Evolutionary conservation across 2,797 vertebrate species (phyloP).

Genomic region (Anguilla anguilla): DNA sequence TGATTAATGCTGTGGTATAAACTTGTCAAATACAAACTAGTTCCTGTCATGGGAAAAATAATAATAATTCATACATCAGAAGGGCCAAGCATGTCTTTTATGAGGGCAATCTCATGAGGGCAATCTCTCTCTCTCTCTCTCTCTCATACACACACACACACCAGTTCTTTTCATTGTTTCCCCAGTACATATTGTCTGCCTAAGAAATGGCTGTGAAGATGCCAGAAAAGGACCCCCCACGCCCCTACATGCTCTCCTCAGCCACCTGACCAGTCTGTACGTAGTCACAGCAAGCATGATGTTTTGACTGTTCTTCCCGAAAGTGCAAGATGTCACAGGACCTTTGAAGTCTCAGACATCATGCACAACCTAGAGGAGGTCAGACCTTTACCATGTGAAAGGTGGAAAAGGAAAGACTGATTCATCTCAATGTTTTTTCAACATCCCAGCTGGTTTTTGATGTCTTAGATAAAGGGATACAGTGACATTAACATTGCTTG

Average conservation of each 20-base stretch:
- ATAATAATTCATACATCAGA: too few species aligned
- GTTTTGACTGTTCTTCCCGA: slow-evolving; percentile 71
- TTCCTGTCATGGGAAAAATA: too few species aligned
- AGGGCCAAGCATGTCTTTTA: too few species aligned
- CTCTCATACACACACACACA: not conserved
- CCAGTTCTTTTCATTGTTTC: not conserved
- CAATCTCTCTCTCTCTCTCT: too few species aligned
- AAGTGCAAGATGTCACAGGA: slow-evolving; percentile 42
- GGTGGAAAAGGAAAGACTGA: not conserved
- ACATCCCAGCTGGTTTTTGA: slow-evolving; percentile 48
- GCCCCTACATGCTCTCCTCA: slow-evolving; percentile 93
- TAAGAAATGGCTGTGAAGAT: slow-evolving; percentile 99
- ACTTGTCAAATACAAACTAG: too few species aligned
- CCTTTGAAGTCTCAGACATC: not conserved
- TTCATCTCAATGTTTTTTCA: slow-evolving; percentile 6
- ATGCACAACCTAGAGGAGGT: slow-evolving; percentile 41
- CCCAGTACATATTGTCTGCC: slow-evolving; percentile 91
- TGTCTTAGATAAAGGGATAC: slow-evolving; percentile 59
- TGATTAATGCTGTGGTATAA: too few species aligned
- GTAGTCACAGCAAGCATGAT: slow-evolving; percentile 66
- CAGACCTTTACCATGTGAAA: not conserved
- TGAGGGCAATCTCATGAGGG: too few species aligned
- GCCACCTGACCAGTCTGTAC: slow-evolving; percentile 49
- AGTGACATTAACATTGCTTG: slow-evolving; percentile 58
- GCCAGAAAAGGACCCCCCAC: slow-evolving; percentile 96